Percentiles rank a stretch among this genome's conserved stretches.
Evolutionary conservation across 2,888 invertebrate genomes (phyloP).

Genomic region (Euplagia quadripunctaria): DNA sequence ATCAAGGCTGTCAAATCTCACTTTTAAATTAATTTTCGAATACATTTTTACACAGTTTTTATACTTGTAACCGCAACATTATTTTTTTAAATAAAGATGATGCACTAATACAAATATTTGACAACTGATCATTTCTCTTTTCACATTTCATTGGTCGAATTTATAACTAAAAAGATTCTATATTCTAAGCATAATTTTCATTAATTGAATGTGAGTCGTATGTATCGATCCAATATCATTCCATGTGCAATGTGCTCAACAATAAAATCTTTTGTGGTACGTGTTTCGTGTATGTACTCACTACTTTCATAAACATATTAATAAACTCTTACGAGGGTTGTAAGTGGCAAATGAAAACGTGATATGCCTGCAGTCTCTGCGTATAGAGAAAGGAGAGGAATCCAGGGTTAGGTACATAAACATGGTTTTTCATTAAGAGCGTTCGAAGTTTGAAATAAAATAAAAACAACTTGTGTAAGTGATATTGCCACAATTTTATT

Average conservation of each 20-base stretch:
- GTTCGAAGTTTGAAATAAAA: too few species aligned
- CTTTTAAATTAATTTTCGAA: too few species aligned
- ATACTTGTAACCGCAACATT: too few species aligned
- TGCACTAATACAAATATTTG: too few species aligned
- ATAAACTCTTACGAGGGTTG: constrained; percentile 23
- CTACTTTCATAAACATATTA: constrained; percentile 21
- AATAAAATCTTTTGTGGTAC: constrained; percentile 12
- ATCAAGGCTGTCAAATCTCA: too few species aligned
- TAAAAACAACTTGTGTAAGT: too few species aligned
- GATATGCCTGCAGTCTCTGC: not conserved
- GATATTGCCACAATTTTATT: too few species aligned
- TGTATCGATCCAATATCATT: not conserved
- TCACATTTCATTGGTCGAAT: too few species aligned
- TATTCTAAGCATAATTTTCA: not conserved
- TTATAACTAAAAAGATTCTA: not conserved
- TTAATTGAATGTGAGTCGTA: not conserved
- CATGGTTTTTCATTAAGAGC: not conserved
- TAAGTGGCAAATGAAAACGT: constrained; percentile 14
- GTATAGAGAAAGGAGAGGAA: not conserved
- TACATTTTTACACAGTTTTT: too few species aligned
- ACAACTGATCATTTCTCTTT: too few species aligned
- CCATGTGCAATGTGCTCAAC: not conserved
- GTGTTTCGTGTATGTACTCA: constrained; percentile 12
- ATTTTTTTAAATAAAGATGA: too few species aligned
- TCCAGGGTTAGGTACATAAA: not conserved